A percentile compares a stretch with the other conserved stretches of the same genome.
These are phyloP conservation scores for Cyrtonyx montezumae DNA, from an alignment of 2,113 vertebrate species.

Conservation along the genomic window DNA sequence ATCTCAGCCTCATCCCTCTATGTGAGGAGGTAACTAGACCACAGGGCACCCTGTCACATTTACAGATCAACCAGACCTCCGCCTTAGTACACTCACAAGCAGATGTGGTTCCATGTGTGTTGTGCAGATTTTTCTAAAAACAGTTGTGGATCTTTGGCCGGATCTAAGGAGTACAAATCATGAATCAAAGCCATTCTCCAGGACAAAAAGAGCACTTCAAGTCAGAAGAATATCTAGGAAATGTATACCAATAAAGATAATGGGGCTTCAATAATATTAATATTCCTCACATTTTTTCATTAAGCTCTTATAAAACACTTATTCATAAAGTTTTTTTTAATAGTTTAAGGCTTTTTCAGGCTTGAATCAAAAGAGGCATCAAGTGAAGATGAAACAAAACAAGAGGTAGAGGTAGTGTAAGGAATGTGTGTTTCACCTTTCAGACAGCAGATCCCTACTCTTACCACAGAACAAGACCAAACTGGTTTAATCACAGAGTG, in stretches of 20 bases:
- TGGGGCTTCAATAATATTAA: background rate
- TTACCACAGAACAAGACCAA: background rate
- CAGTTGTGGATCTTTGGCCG: background rate
- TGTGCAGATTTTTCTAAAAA: background rate
- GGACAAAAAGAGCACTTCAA: background rate
- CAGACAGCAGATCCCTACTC: background rate
- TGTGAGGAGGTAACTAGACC: background rate
- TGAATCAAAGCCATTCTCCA: background rate
- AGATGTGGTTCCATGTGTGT: rapidly evolving
- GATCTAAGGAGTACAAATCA: background rate
- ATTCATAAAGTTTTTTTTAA: background rate
- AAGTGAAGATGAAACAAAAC: background rate
- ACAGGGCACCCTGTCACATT: background rate
- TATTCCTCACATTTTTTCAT: background rate
- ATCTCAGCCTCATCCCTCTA: background rate
- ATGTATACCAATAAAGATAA: background rate
- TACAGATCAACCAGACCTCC: background rate
- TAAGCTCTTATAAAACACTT: background rate
- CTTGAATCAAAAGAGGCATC: background rate
- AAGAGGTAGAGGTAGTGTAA: background rate
- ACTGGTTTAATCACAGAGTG: background rate
- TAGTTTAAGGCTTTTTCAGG: background rate
- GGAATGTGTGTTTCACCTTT: background rate
- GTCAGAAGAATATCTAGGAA: background rate
- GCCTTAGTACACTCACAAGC: background rate